Base-by-base conservation (phyloP, 2,797 vertebrate species). In the Enteromius argenteus region DNA sequence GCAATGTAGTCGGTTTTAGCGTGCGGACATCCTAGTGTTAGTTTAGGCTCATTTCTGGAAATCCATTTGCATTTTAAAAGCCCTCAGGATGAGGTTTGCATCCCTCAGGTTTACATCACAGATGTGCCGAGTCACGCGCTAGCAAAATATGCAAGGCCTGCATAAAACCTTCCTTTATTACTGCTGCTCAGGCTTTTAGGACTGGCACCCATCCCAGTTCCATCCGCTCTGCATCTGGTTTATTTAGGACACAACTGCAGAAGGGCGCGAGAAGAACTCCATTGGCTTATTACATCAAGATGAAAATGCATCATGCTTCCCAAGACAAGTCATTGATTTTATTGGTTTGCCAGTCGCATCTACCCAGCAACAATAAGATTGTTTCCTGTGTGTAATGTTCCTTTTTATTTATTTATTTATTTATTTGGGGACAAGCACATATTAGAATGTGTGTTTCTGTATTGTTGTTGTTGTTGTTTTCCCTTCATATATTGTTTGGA, bases 21-120 rank as follows among this genome's bases (percentile, higher is more conserved):
- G 23, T 73, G 58, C 6, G 23, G 79, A 44, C 21, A 21, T 56
- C 30, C n/a, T 32, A 15, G 37, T 27, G 37, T 44, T 23, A 10
- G n/a, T 11, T 1, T 2, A 44, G 35, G 15, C 67, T 71, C 3
- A 0, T 60, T 58, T 60, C 14, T 85, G 44, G 78, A 60, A 74
- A 68, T 67, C 69, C 3, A 51, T 87, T 53, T 83, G 80, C 62
- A 85, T 85, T 67, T 86, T 83, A 11, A 73, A 82, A 84, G 77
- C 81, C 75, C 86, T 69, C 68, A 46, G 87, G 46, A 79, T 86
- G 69, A 75, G 51, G 69, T 53, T 68, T 21, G 35, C 13, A 42
- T 76, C 19, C 66, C 56, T 68, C 42, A 27, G 64, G 49, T 62
- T 66, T 66, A 81, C 58, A 66, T 69, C 60, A 46, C 82, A 84